Evolutionary conservation across 2,888 invertebrate species (phyloP).

Genomic region (Lacanobia oleracea): DNA sequence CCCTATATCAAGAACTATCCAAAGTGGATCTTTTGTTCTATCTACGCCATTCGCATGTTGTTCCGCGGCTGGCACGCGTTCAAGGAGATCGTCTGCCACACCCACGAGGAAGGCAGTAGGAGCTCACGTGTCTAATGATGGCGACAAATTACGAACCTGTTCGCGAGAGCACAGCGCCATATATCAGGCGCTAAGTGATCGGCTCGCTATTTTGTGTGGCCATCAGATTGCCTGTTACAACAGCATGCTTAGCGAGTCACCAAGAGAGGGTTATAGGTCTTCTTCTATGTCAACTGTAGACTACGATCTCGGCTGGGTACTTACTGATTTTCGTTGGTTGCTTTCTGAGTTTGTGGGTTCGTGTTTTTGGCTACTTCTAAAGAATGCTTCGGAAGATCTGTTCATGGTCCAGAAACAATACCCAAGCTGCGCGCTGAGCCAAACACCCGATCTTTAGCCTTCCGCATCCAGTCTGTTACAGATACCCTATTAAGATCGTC

Average conservation of each 20-base stretch:
- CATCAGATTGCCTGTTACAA: not conserved
- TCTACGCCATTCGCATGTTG: not conserved
- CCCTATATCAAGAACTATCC: not conserved
- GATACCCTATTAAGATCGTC: too few species aligned
- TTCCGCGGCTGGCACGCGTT: constrained; percentile 52
- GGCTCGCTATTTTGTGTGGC: constrained; percentile 50
- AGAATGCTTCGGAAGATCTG: not conserved
- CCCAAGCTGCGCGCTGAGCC: too few species aligned
- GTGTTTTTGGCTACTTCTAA: too few species aligned
- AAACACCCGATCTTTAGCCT: too few species aligned
- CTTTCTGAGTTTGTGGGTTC: not conserved
- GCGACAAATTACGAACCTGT: constrained; percentile 61
- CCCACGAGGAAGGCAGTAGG: constrained; percentile 75
- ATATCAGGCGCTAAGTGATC: constrained; percentile 54
- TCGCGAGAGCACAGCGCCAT: constrained; percentile 42
- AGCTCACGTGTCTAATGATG: constrained; percentile 65
- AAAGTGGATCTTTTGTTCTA: constrained; percentile 28
- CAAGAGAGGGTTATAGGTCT: not conserved
- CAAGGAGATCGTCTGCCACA: constrained; percentile 74
- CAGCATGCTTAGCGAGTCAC: not conserved
- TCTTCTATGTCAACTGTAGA: not conserved
- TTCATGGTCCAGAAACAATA: too few species aligned
- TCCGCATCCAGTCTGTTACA: too few species aligned
- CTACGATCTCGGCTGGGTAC: not conserved
- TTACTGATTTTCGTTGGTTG: not conserved